These are phyloP conservation scores for Ianthella basta DNA, from an alignment of 37 sponge, comb jelly and placozoan genomes.

Conservation along the genomic window DNA sequence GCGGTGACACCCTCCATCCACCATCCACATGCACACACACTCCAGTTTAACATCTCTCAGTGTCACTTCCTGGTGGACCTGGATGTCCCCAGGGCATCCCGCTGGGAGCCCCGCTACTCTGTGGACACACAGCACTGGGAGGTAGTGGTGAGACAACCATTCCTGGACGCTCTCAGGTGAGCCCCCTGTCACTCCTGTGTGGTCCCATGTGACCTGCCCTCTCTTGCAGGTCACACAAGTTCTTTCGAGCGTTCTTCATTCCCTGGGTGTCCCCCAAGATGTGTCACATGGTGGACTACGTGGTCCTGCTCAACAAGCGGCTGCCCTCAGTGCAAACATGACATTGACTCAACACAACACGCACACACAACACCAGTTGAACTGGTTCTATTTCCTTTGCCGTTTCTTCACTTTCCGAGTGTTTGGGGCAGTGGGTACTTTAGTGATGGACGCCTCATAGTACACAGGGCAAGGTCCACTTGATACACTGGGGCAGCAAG, in stretches of 20 bases:
- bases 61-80: conserved; percentile 93
- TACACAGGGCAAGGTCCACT: background rate
- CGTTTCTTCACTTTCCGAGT: background rate
- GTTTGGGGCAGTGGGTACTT: background rate
- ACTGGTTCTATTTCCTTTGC: background rate
- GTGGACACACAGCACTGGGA: conserved; percentile 71
- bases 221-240: conserved; percentile 68
- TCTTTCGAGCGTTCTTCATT: conserved; percentile 83
- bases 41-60: conserved; percentile 64
- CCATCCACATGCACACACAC: no score
- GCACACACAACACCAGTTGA: background rate
- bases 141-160: conserved; percentile 60
- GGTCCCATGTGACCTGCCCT: background rate
- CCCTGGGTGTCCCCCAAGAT: conserved; percentile 55
- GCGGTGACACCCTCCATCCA: no score
- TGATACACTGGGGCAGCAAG: no score
- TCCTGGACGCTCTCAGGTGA: conserved; percentile 79
- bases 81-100: conserved; percentile 52
- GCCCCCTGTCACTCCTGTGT: background rate
- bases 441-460: background rate
- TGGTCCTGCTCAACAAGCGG: background rate
- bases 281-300: background rate
- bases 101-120: conserved; percentile 76
- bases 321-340: background rate
- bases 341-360: background rate